A percentile compares a stretch with the other conserved stretches of the same genome.
phyloP scores from a whole-genome alignment of 1,140 invertebrate species.

The Lasioglossum albipes region DNA sequence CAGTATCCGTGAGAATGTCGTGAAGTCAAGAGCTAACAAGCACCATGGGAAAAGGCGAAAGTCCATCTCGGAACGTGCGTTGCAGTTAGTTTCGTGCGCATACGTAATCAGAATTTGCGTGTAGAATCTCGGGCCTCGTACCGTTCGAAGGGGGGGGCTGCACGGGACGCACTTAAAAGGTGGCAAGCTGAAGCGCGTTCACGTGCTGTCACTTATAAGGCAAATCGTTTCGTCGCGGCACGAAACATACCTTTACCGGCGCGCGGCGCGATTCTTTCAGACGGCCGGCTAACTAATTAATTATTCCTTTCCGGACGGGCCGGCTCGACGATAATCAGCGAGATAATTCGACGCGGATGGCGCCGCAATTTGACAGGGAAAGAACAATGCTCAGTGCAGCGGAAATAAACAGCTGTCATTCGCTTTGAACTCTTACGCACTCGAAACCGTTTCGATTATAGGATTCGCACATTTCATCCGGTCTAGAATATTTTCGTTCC shows the following conservation, averaged over 20 bases:
- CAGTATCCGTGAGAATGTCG: conserved; percentile 25
- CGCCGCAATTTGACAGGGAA: no score
- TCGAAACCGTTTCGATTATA: no score
- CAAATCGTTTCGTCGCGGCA: conserved; percentile 59
- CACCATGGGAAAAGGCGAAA: conserved; percentile 51
- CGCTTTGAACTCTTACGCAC: no score
- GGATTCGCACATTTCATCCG: no score
- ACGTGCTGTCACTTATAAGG: conserved; percentile 59
- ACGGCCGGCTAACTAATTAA: conserved; percentile 26
- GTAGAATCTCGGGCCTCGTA: conserved; percentile 33
- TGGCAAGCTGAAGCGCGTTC: conserved; percentile 27
- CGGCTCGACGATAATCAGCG: conserved; percentile 28
- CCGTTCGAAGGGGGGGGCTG: conserved; percentile 22
- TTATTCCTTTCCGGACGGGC: background rate
- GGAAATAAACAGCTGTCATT: no score
- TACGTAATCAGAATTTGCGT: conserved; percentile 53
- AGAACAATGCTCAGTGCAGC: no score
- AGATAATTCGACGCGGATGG: background rate
- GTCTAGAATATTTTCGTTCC: no score
- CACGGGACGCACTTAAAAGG: conserved; percentile 44
- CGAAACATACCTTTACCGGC: conserved; percentile 45
- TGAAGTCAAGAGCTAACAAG: conserved; percentile 29
- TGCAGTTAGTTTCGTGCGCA: conserved; percentile 39
- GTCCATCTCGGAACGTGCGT: conserved; percentile 34
- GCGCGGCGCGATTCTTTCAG: conserved; percentile 26